Conservation (phyloP, 2,888 invertebrate species). For the Diadegma fenestrale region DNA sequence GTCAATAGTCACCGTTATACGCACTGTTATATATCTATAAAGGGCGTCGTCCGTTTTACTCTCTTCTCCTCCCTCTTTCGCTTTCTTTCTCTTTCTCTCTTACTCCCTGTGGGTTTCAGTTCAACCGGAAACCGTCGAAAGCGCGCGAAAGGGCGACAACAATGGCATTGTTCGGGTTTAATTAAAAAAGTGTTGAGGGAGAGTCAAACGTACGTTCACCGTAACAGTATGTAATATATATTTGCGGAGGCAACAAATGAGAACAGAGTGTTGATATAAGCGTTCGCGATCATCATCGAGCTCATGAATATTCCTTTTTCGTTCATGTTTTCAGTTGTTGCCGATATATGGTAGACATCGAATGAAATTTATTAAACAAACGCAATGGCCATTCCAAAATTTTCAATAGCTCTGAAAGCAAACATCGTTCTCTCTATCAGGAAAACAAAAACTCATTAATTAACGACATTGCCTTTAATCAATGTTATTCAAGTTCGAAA, state of each 20-base stretch:
- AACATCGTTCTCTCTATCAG: too few species aligned
- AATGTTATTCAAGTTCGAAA: not conserved
- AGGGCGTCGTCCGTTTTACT: constrained; percentile 42
- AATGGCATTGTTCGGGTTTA: constrained; percentile 70
- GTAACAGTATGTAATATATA: constrained; percentile 33
- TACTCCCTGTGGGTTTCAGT: constrained; percentile 7
- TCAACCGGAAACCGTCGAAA: constrained; percentile 66
- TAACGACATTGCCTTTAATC: not conserved
- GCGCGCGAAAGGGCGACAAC: constrained; percentile 65
- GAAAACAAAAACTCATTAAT: not conserved
- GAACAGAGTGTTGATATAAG: constrained; percentile 55
- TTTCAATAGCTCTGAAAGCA: not conserved
- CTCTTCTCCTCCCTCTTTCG: constrained; percentile 1
- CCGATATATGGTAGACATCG: constrained; percentile 11
- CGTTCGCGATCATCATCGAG: constrained; percentile 52
- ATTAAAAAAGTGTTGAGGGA: constrained; percentile 69
- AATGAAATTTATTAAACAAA: constrained; percentile 27
- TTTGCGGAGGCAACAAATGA: constrained; percentile 8
- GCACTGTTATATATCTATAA: constrained; percentile 28
- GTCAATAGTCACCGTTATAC: constrained; percentile 18
- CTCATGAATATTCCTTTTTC: constrained; percentile 40
- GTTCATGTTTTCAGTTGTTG: constrained; percentile 1
- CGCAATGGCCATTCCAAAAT: not conserved
- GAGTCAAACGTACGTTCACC: constrained; percentile 61
- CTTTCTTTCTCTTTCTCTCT: not conserved